phyloP scores from a whole-genome alignment of 2,888 invertebrate genomes.

The Lasioglossum calceatum region DNA sequence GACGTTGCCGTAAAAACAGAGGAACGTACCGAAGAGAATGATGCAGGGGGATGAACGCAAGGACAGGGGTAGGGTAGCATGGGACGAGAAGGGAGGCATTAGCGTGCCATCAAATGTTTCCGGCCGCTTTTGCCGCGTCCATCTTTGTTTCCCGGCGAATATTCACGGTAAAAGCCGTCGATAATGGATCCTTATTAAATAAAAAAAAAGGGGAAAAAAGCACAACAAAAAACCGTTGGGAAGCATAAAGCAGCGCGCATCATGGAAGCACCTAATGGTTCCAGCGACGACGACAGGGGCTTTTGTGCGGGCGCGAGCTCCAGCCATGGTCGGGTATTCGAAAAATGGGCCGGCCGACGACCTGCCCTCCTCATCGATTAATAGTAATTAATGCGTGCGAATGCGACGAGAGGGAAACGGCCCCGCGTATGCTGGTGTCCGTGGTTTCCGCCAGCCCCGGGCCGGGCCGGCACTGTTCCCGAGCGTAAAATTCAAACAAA shows the following conservation, averaged over 20 bases:
- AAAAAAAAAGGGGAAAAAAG: background rate
- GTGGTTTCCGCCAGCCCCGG: background rate
- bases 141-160: conserved; percentile 24
- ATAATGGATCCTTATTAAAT: conserved; percentile 50
- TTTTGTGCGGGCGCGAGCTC: background rate
- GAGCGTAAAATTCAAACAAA: background rate
- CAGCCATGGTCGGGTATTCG: background rate
- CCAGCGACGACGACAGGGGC: conserved; percentile 1
- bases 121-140: conserved; percentile 1
- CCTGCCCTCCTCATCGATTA: conserved; percentile 8
- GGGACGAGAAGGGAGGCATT: background rate
- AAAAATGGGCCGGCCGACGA: conserved; percentile 25
- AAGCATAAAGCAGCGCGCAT: conserved; percentile 19
- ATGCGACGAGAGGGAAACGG: background rate
- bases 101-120: conserved; percentile 20
- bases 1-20: conserved; percentile 12
- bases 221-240: background rate
- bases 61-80: background rate
- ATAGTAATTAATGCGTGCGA: conserved; percentile 5
- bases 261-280: conserved; percentile 32
- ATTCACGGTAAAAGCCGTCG: conserved; percentile 44
- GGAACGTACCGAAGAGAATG: background rate
- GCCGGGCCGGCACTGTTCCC: background rate
- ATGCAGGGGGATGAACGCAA: background rate
- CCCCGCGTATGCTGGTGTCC: background rate